These are phyloP conservation scores for Nibea coibor DNA, from an alignment of 2,113 vertebrate species.

Conservation along the genomic window DNA sequence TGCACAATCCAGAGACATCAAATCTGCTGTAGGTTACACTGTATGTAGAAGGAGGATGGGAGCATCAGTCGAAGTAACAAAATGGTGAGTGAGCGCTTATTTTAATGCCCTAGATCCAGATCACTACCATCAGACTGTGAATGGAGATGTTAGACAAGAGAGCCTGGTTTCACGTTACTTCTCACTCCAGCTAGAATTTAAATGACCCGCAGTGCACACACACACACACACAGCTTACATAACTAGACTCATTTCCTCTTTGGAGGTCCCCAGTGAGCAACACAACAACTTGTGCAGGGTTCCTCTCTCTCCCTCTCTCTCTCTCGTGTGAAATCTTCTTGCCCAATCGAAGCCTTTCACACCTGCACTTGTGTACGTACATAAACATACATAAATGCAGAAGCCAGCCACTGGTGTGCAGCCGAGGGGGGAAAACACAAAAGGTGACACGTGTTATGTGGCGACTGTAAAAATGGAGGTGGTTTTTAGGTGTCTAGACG, in stretches of 20 bases:
- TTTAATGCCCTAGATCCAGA: constrained; percentile 7
- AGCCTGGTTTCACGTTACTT: neutral
- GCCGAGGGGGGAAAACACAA: neutral
- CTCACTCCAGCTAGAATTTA: constrained; percentile 23
- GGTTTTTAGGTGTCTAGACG: constrained; percentile 14
- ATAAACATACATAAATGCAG: constrained; percentile 22
- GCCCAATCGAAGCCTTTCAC: constrained; percentile 13
- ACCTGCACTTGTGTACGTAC: constrained; percentile 10
- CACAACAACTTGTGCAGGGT: neutral
- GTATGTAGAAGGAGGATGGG: neutral
- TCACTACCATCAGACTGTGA: neutral
- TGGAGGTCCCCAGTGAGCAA: neutral
- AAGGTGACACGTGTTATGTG: constrained; percentile 1
- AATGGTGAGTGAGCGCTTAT: neutral
- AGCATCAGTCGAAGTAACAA: constrained; percentile 6
- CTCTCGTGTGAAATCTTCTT: neutral
- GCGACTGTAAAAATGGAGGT: constrained; percentile 28
- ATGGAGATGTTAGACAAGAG: neutral
- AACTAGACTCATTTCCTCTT: constrained; percentile 52
- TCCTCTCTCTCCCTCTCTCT: neutral
- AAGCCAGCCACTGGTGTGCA: neutral
- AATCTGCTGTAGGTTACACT: neutral
- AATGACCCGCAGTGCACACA: constrained; percentile 24
- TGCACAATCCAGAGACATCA: constrained; percentile 9
- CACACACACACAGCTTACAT: constrained; percentile 42